phyloP scores from a whole-genome alignment of 2,113 vertebrate genomes.

The Muntiacus muntjak region DNA sequence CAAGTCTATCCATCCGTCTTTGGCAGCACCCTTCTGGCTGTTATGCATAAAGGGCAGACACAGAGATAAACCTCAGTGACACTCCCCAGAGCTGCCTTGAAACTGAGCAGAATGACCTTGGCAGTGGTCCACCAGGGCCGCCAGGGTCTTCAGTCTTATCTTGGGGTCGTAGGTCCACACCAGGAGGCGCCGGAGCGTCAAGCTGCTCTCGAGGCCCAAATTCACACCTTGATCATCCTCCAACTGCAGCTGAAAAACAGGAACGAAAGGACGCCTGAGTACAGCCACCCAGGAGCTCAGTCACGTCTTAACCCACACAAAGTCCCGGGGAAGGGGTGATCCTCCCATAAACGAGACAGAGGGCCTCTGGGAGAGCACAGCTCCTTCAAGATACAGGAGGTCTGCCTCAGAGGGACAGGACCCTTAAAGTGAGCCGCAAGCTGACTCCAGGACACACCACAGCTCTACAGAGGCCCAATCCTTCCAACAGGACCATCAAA shows the following conservation, averaged over 20 bases:
- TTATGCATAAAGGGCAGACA: neutral
- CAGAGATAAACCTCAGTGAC: neutral
- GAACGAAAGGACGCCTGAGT: neutral
- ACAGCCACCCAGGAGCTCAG: too few relatives aligned
- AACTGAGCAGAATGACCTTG: slow-evolving; percentile 79
- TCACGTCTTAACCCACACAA: neutral
- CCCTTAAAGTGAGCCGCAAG: neutral
- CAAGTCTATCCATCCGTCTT: accelerated
- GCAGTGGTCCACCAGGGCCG: slow-evolving; percentile 97
- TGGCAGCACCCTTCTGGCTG: too few relatives aligned
- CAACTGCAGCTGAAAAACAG: slow-evolving; percentile 87
- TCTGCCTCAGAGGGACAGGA: neutral
- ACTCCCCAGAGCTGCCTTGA: neutral
- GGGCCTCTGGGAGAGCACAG: neutral
- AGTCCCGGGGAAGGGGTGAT: accelerated
- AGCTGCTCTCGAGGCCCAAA: slow-evolving; percentile 87
- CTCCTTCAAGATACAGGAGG: neutral
- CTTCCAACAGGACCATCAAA: neutral
- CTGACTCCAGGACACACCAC: neutral
- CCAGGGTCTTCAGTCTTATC: slow-evolving; percentile 94
- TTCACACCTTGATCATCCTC: slow-evolving; percentile 96
- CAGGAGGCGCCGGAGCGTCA: slow-evolving; percentile 93
- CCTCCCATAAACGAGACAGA: neutral
- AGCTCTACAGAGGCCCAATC: neutral
- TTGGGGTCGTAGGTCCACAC: slow-evolving; percentile 99